Base-by-base conservation (phyloP, 1,140 invertebrate species). In the Meloidogyne exigua region DNA sequence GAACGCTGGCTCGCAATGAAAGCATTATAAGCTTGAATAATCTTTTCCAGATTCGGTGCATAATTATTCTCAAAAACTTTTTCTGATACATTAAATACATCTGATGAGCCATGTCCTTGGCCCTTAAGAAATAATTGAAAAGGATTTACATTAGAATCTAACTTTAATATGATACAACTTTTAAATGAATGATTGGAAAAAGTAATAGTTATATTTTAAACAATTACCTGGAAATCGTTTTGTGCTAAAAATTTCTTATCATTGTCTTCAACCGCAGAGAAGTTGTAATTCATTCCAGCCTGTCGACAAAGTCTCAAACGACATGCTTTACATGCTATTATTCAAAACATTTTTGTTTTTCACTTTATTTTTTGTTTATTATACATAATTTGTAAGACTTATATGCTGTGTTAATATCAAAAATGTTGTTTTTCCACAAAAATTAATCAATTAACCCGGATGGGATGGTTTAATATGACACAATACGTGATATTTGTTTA, bases 261-360 rank as follows among this genome's bases (percentile, higher is more conserved):
- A 42, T 23, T 42, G 18, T 32, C 66, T n/a, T 68, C 66, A 68
- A 4, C 10, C 7, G 66, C 5, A 42, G 28, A 42, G n/a, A 42
- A 68, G 15, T 68, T 32, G 10, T 68, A 68, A 42, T 42, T 68
- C 66, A 68, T 68, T 18, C 65, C 66, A 21, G 66, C 21, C 21
- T 32, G 28, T n/a, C 66, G 66, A 21, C 66, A 68, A 32, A 68
- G 66, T 9, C 66, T 5, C 7, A 68, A 21, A 13, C 66, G 66
- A 42, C 66, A 68, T 21, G 66, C 28, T 42, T 68, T 68, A 42
- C 66, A 68, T 9, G 66, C 66, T n/a, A n/a, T n/a, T n/a, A n/a
- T n/a, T n/a, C n/a, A n/a, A n/a, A n/a, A n/a, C n/a, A n/a, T n/a
- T n/a, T n/a, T n/a, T n/a, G n/a, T n/a, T n/a, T n/a, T n/a, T n/a